phyloP scores from a whole-genome alignment of 2,888 invertebrate genomes.

The Cantharis nigra region DNA sequence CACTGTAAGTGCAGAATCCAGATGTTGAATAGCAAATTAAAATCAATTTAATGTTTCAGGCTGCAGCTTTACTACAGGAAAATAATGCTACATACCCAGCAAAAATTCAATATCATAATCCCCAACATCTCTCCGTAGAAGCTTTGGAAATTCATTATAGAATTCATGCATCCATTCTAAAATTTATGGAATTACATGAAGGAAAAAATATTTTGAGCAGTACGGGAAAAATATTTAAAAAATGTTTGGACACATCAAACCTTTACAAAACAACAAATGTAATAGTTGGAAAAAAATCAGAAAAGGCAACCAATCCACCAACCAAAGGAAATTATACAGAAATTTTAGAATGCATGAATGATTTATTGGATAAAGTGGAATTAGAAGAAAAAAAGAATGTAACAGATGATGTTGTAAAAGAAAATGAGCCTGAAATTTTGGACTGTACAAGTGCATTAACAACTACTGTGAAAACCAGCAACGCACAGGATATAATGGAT shows the following conservation, averaged over 20 bases:
- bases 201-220: slow-evolving; percentile 67
- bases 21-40: not conserved
- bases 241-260: slow-evolving; percentile 55
- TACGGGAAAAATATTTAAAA: slow-evolving; percentile 64
- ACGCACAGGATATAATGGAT: slow-evolving; percentile 57
- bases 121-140: slow-evolving; percentile 84
- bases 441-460: not conserved
- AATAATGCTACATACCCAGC: slow-evolving; percentile 83
- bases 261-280: slow-evolving; percentile 16
- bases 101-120: slow-evolving; percentile 83
- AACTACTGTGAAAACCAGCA: slow-evolving; percentile 30
- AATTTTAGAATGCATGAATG: slow-evolving; percentile 34
- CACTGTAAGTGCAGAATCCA: slow-evolving; percentile 60
- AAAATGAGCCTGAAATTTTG: not conserved
- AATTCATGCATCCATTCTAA: slow-evolving; percentile 87
- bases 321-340: slow-evolving; percentile 14
- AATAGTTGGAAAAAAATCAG: not conserved
- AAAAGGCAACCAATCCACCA: not conserved
- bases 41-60: slow-evolving; percentile 55
- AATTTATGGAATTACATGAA: slow-evolving; percentile 79
- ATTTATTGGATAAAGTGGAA: slow-evolving; percentile 35
- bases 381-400: not conserved
- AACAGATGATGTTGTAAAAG: not conserved
- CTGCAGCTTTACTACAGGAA: slow-evolving; percentile 76
- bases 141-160: slow-evolving; percentile 85